Base-by-base conservation (phyloP, 2,888 invertebrate species). In the Bimastos eiseni region DNA sequence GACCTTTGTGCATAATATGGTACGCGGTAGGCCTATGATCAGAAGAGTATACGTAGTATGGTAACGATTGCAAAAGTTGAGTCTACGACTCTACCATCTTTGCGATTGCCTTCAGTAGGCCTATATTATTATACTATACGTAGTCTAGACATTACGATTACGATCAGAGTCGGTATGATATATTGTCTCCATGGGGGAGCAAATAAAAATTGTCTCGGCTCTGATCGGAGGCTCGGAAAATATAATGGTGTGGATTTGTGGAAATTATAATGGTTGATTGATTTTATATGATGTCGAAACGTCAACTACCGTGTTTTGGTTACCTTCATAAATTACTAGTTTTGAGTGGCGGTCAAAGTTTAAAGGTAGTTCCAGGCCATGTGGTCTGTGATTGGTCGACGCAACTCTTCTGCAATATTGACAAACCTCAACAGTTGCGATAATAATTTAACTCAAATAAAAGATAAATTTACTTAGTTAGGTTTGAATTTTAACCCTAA, bases 291-390 rank as follows among this genome's bases (percentile, higher is more conserved):
- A 70, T 70, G 70, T n/a, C n/a, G n/a, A 70, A 70, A 70, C 8
- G 30, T 30, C n/a, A 70, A n/a, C 11, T 70, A 70, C 17, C 11
- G 30, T 17, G 30, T 70, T 70, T 70, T 70, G 70, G 30, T 70
- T 70, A 30, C n/a, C 70, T 70, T 70, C 13, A 15, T n/a, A 11
- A 44, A 44, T 17, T 44, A 17, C 30, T 70, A n/a, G 8, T 17
- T 86, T 37, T 86, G 24, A 86, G 3, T 21, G 36, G 34, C 86
- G 86, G 86, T 86, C 86, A 37, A 86, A 86, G 86, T 86, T 86
- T 37, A 86, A 86, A 86, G 86, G 86, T 86, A 86, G 37, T 86
- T 86, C 84, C 86, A 86, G 86, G 36, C 34, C 86, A 36, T 19
- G 34, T 37, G 86, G 30, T 36, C 34, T 36, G 21, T 86, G 86